These are phyloP conservation scores for Apodemia zela DNA, from an alignment of 2,888 invertebrate genomes.

Conservation along the genomic window DNA sequence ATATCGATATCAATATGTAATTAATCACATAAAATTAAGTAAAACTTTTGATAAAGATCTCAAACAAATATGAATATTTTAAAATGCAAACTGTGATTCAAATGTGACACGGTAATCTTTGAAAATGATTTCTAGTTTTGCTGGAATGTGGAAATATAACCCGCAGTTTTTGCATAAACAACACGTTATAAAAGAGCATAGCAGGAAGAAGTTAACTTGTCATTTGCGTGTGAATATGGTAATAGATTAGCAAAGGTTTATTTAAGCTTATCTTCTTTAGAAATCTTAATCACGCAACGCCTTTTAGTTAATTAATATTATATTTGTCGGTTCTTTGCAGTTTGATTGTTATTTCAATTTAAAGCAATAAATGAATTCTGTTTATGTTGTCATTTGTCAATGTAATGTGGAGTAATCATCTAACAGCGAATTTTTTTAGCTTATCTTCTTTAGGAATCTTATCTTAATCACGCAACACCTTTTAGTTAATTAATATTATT, in stretches of 20 bases:
- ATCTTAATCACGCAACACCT: slow-evolving; percentile 26
- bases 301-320: slow-evolving; percentile 7
- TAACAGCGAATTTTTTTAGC: too few relatives aligned
- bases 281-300: slow-evolving; percentile 27
- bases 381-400: too few relatives aligned
- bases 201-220: slow-evolving; percentile 37
- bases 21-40: neutral
- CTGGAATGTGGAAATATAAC: slow-evolving; percentile 51
- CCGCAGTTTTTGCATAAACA: slow-evolving; percentile 50
- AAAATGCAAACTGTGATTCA: slow-evolving; percentile 14
- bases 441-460: too few relatives aligned
- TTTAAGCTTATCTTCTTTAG: slow-evolving; percentile 27
- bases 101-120: slow-evolving; percentile 16
- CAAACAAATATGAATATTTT: slow-evolving; percentile 8
- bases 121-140: slow-evolving; percentile 39
- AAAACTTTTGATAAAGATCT: slow-evolving; percentile 1
- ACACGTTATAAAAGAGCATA: slow-evolving; percentile 40
- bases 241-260: slow-evolving; percentile 30
- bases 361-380: too few relatives aligned
- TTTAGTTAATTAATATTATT: neutral
- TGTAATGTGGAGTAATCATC: too few relatives aligned
- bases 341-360: too few relatives aligned
- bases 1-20: neutral
- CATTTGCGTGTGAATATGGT: slow-evolving; percentile 32
- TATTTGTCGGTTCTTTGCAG: too few relatives aligned